These are phyloP conservation scores for Paracyclopina nana DNA, from an alignment of 1,140 invertebrate species.

Conservation along the genomic window DNA sequence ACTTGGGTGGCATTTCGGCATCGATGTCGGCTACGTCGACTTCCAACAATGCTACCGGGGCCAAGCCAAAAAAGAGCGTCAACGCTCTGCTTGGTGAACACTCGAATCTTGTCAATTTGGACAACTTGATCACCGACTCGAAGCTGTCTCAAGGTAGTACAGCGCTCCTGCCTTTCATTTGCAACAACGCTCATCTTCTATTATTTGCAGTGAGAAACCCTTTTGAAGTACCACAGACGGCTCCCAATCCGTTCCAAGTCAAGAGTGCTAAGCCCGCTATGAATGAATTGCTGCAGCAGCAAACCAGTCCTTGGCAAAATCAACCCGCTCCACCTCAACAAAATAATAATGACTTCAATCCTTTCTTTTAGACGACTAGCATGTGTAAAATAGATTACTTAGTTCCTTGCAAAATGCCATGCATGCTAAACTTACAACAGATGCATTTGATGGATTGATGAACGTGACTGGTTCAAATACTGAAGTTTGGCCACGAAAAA, in stretches of 20 bases:
- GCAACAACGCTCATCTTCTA: not conserved
- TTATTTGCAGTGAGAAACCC: constrained; percentile 2
- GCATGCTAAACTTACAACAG: too few species aligned
- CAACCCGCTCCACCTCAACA: too few species aligned
- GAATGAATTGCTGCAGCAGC: constrained; percentile 8
- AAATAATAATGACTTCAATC: too few species aligned
- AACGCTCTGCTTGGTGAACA: constrained; percentile 84
- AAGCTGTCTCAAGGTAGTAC: not conserved
- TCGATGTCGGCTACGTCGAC: constrained; percentile 18
- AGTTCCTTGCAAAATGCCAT: too few species aligned
- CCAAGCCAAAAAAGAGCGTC: constrained; percentile 49
- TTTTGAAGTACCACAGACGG: constrained; percentile 7
- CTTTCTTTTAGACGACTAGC: too few species aligned
- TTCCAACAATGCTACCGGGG: too few species aligned
- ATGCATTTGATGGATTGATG: too few species aligned
- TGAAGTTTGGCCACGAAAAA: too few species aligned
- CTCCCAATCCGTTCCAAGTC: constrained; percentile 13
- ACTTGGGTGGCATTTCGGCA: constrained; percentile 39
- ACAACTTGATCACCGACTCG: constrained; percentile 50
- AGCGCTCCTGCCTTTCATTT: not conserved
- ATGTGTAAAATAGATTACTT: too few species aligned
- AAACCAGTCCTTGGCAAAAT: too few species aligned
- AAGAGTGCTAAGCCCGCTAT: constrained; percentile 6
- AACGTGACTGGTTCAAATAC: too few species aligned
- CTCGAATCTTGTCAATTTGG: constrained; percentile 76